These are phyloP conservation scores for Drosophila lacicola DNA, from an alignment of 2,888 invertebrate species.

Conservation along the genomic window DNA sequence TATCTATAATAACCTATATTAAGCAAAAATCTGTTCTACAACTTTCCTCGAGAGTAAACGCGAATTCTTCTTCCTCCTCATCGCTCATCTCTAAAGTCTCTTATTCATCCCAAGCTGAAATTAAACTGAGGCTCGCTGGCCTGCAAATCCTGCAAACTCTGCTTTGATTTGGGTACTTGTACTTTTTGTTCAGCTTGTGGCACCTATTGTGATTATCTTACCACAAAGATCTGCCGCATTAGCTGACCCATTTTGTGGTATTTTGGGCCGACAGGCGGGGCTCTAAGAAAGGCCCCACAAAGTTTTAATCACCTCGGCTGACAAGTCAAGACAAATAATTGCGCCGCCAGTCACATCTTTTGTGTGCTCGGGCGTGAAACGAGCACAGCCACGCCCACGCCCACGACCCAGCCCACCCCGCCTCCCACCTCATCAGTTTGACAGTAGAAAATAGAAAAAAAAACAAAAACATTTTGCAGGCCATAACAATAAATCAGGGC, in stretches of 20 bases:
- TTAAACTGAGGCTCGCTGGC: not conserved
- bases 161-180: conserved; percentile 34
- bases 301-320: conserved; percentile 74
- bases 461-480: conserved; percentile 20
- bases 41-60: no score
- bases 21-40: no score
- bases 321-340: conserved; percentile 76
- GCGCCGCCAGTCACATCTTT: conserved; percentile 57
- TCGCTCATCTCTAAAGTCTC: no score
- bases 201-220: conserved; percentile 27
- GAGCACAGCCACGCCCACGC: conserved; percentile 40
- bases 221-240: conserved; percentile 28
- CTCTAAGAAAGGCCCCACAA: conserved; percentile 29
- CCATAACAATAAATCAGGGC: conserved; percentile 73
- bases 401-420: conserved; percentile 3
- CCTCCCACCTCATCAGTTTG: conserved; percentile 4
- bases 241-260: conserved; percentile 33
- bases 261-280: not conserved
- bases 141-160: conserved; percentile 2
- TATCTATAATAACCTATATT: no score
- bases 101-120: not conserved
- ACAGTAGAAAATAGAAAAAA: conserved; percentile 15
- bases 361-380: conserved; percentile 71
- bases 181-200: conserved; percentile 9
- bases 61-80: no score